These are phyloP conservation scores for Myrmecophaga tridactyla DNA, from an alignment of 2,113 vertebrate genomes.

Conservation along the genomic window DNA sequence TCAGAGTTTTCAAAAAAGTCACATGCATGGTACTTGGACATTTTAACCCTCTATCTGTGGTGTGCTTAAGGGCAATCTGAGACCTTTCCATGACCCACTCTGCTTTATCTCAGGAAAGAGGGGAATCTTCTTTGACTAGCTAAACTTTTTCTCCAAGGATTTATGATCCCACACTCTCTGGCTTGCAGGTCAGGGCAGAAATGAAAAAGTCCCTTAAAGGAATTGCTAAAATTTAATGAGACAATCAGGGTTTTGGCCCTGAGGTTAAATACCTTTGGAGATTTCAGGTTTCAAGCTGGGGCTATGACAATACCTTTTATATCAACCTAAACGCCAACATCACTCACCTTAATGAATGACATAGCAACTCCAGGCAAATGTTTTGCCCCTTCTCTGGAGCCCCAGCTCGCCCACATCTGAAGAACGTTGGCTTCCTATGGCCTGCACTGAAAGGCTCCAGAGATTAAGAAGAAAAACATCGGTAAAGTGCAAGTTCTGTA, in stretches of 20 bases:
- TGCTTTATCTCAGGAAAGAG: background rate
- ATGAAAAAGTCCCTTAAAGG: background rate
- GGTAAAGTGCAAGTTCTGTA: background rate
- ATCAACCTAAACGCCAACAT: background rate
- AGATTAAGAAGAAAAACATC: constrained; percentile 28
- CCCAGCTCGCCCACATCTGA: background rate
- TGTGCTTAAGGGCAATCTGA: background rate
- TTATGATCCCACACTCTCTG: constrained; percentile 20
- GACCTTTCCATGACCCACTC: constrained; percentile 12
- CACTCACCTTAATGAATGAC: background rate
- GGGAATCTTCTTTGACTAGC: background rate
- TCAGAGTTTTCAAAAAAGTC: background rate
- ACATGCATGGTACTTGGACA: background rate
- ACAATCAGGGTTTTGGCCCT: background rate
- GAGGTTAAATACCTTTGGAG: constrained; percentile 45
- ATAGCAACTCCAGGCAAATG: background rate
- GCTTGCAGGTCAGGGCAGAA: constrained; percentile 25
- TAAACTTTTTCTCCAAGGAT: constrained; percentile 29
- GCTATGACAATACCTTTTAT: background rate
- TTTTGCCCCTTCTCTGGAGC: background rate
- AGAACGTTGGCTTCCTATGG: background rate
- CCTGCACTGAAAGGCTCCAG: background rate
- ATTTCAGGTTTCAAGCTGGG: background rate
- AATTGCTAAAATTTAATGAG: constrained; percentile 34
- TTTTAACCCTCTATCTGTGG: background rate